Percentiles rank a stretch among this genome's conserved stretches.
phyloP scores from a whole-genome alignment of 92 coral and sea anemone genomes.

The Galaxea fascicularis region DNA sequence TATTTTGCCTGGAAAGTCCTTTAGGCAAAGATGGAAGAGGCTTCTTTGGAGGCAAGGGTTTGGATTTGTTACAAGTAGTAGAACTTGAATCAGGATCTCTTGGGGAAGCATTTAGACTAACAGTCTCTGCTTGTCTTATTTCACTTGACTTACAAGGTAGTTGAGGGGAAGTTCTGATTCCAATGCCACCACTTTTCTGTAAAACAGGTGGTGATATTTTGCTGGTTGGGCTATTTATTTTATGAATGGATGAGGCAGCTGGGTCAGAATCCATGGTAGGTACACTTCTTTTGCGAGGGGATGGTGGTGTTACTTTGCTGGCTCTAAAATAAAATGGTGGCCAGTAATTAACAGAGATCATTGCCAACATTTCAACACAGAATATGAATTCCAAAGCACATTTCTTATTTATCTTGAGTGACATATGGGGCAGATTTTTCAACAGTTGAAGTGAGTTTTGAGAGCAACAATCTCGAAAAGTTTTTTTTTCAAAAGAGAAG shows the following conservation, averaged over 20 bases:
- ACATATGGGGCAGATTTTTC: no score
- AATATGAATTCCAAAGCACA: no score
- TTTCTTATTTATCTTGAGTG: no score
- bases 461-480: no score
- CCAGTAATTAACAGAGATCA: background rate
- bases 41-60: slow-evolving; percentile 66
- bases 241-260: slow-evolving; percentile 3
- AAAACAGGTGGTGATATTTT: slow-evolving; percentile 18
- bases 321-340: background rate
- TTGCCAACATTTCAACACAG: no score
- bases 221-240: background rate
- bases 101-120: background rate
- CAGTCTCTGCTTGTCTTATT: slow-evolving; percentile 15
- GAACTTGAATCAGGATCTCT: slow-evolving; percentile 6
- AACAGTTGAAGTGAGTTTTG: no score
- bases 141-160: slow-evolving; percentile 9
- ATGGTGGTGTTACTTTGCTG: background rate
- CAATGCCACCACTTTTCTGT: slow-evolving; percentile 19
- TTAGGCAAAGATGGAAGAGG: slow-evolving; percentile 69
- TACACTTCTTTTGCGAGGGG: background rate
- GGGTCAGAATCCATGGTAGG: background rate
- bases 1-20: background rate
- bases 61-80: slow-evolving; percentile 24
- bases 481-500: no score
- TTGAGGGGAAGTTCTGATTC: slow-evolving; percentile 5